phyloP scores from a whole-genome alignment of 2,113 vertebrate genomes.

The Alosa alosa region DNA sequence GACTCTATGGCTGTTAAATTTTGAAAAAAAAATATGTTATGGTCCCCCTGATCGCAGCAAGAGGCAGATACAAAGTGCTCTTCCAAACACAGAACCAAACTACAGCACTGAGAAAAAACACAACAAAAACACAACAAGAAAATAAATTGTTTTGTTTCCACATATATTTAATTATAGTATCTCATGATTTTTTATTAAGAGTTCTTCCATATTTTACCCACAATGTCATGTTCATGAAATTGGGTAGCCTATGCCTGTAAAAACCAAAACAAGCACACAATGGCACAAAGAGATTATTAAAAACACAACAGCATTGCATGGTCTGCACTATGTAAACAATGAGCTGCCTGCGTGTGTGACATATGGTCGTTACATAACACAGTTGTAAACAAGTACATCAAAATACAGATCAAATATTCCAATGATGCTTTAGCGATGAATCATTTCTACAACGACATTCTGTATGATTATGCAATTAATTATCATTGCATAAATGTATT shows the following conservation, averaged over 20 bases:
- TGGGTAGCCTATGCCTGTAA: too few relatives aligned
- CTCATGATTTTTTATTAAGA: too few relatives aligned
- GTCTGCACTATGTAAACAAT: not conserved
- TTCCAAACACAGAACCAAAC: not conserved
- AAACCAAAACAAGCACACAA: not conserved
- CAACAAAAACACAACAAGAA: not conserved
- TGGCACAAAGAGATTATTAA: not conserved
- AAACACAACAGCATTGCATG: too few relatives aligned
- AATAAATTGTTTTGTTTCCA: not conserved
- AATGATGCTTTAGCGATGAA: not conserved
- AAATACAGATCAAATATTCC: not conserved
- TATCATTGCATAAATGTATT: not conserved
- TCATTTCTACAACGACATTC: not conserved
- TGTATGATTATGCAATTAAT: not conserved
- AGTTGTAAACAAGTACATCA: not conserved
- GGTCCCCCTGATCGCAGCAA: not conserved
- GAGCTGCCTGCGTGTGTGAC: not conserved
- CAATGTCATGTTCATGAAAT: too few relatives aligned
- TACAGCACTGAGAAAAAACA: not conserved
- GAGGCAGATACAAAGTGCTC: not conserved
- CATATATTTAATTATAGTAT: not conserved
- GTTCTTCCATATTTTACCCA: not conserved
- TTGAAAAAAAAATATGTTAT: too few relatives aligned
- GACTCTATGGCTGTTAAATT: too few relatives aligned
- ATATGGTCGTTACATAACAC: not conserved